Evolutionary conservation across 2,113 vertebrate species (phyloP).

Genomic region (Psettodes erumei): DNA sequence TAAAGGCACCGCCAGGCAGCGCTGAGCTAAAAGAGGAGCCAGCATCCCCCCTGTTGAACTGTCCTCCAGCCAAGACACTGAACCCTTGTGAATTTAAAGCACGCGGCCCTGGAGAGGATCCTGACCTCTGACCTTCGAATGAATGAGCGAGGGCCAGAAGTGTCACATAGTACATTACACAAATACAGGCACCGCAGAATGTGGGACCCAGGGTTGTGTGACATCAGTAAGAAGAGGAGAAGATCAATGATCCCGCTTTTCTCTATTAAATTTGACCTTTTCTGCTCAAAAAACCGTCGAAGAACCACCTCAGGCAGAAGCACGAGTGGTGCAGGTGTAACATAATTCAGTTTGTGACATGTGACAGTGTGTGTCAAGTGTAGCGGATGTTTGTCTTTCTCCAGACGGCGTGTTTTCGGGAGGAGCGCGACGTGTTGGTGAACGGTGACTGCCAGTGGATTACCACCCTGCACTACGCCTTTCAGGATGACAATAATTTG

Average conservation of each 20-base stretch:
- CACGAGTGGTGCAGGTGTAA: neutral
- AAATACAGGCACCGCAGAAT: neutral
- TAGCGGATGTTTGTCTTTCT: conserved; percentile 10
- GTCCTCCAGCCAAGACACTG: neutral
- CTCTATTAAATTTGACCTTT: neutral
- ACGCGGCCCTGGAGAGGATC: neutral
- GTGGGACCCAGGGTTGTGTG: neutral
- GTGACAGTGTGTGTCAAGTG: neutral
- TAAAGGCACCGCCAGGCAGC: neutral
- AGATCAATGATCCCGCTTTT: neutral
- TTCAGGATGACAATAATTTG: conserved; percentile 98
- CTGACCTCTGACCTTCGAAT: neutral
- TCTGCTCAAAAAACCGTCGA: neutral
- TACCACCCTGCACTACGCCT: conserved; percentile 98
- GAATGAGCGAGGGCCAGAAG: neutral
- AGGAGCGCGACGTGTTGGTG: conserved; percentile 96
- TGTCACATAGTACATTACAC: neutral
- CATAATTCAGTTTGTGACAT: neutral
- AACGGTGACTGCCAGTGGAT: conserved; percentile 98
- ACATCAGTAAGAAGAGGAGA: neutral
- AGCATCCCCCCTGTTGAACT: neutral
- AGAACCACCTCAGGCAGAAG: neutral
- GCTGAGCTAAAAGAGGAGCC: too few species aligned
- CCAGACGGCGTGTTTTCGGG: conserved; percentile 97
- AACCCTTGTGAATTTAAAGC: neutral